Evolutionary conservation across 1,140 invertebrate species (phyloP), one percentile per base, ranked within the genome.

Genomic region (Drosophila chauvacae): DNA sequence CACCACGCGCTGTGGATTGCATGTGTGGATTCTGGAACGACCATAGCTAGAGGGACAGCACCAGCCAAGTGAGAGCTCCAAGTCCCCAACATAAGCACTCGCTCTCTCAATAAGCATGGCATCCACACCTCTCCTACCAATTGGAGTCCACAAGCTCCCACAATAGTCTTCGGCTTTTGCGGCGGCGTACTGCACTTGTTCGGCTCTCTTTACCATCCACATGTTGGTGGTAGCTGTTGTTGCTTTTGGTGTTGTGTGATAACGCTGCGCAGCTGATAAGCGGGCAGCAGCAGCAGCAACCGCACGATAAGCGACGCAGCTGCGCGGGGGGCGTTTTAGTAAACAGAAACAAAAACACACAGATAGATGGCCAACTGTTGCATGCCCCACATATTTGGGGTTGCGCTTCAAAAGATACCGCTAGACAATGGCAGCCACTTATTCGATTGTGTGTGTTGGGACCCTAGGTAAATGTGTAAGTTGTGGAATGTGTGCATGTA

Each of bases 101-200:
- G 16, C 30, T 41, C 56, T 56, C 33, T 4, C 35, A 1, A 18
- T 16, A 28, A 13, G 45, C 44, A 41, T 44, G 3, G 11, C n/a
- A 59, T 47, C 35, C 23, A 59, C 20, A 45, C 13, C 13, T 33
- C 53, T 26, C 61, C 20, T 33, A n/a, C n/a, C 47, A 42, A 50
- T 48, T 56, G 14, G 35, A 10, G 26, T 61, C 55, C 65, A 86
- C 69, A 62, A 45, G 18, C 9, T 48, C 45, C 55, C 56, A 70
- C 62, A 59, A 61, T 20, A 20, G 61, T 23, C 39, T 59, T 71
- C 61, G 51, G 60, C 48, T 48, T 73, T 65, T 84, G 84, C 84
- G 84, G 59, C 84, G 77, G 84, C 85, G 84, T 88, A 51, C 48
- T 78, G 48, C 85, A 81, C 85, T 90, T 88, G 80, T 70, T 90